phyloP scores from a whole-genome alignment of 1,140 invertebrate species.

The Hyles vespertilio region DNA sequence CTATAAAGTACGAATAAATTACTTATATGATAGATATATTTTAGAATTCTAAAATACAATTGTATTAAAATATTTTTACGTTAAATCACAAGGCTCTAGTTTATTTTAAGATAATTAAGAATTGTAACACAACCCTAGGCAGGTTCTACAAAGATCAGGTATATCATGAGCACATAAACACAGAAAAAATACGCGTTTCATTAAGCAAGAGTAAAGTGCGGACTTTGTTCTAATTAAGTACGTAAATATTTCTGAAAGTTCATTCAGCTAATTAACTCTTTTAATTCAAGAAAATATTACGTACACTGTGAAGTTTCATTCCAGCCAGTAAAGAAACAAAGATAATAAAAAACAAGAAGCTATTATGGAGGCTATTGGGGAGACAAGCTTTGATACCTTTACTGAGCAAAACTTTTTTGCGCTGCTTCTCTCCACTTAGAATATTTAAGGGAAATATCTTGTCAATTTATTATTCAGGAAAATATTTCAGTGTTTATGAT shows the following conservation, averaged over 20 bases:
- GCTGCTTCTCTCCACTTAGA: conserved; percentile 3
- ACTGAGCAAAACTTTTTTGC: conserved; percentile 4
- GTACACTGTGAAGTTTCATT: conserved; percentile 2
- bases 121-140: too few species aligned
- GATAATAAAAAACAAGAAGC: conserved; percentile 4
- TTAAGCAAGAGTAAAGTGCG: neutral
- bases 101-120: too few species aligned
- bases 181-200: neutral
- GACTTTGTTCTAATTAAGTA: conserved; percentile 3
- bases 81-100: too few species aligned
- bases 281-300: conserved; percentile 11
- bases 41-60: too few species aligned
- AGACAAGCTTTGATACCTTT: conserved; percentile 3
- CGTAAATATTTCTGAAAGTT: conserved; percentile 5
- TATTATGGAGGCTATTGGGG: conserved; percentile 4
- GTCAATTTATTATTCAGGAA: neutral
- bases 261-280: conserved; percentile 9
- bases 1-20: too few species aligned
- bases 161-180: too few species aligned
- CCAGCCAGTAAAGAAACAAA: conserved; percentile 7
- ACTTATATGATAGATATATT: too few species aligned
- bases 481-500: neutral
- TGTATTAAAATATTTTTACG: too few species aligned
- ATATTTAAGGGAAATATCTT: neutral
- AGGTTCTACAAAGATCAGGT: too few species aligned